Evolutionary conservation across 64 coral and sea anemone species (phyloP), one percentile per base, ranked within the genome.

Genomic region (Montipora cactus): DNA sequence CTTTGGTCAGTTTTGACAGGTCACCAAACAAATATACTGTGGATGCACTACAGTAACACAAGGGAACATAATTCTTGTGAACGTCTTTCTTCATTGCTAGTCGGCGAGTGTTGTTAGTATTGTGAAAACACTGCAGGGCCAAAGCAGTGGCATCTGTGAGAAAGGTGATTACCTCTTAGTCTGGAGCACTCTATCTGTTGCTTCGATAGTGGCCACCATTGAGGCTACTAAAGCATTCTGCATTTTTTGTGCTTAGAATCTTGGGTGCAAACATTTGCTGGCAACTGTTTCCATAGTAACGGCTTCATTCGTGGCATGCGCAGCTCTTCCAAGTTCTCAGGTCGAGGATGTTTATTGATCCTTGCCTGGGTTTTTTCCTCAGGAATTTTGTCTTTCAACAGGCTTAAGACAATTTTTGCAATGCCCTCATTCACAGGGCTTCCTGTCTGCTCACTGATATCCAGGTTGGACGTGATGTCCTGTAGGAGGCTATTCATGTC

Each of bases 1-100:
- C 12, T 84, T 61, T 84, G 21, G 81, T 84, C 22, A 84, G 46
- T 84, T 84, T 84, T 55, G 81, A 84, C 21, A 84, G 81, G 49
- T 84, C 81, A 64, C 55, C 55, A 84, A 84, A 84, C 2, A 84
- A 64, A 44, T 84, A 23, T 37, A 62, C 81, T 4, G 81, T 23
- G 53, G 53, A 21, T 52, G 58, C 57, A 84, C 52, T 84, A 12
- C 23, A 62, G 59, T 58, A 66, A 67, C 81, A 84, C 53, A 84
- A 51, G 4, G 81, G n/a, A 7, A 58, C 81, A 15, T 84, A 84
- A 67, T 84, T 22, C 45, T 67, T 84, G 81, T 84, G 52, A 0
- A 84, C 1, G 4, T 84, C 21, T 44, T 84, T 84, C 16, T 84
- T 84, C 59, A 67, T 84, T 5, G 81, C 49, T 18, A 44, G 81